Percentiles rank a stretch among this genome's conserved stretches.
Conservation (phyloP, 2,113 vertebrate species). For the Vidua macroura region DNA sequence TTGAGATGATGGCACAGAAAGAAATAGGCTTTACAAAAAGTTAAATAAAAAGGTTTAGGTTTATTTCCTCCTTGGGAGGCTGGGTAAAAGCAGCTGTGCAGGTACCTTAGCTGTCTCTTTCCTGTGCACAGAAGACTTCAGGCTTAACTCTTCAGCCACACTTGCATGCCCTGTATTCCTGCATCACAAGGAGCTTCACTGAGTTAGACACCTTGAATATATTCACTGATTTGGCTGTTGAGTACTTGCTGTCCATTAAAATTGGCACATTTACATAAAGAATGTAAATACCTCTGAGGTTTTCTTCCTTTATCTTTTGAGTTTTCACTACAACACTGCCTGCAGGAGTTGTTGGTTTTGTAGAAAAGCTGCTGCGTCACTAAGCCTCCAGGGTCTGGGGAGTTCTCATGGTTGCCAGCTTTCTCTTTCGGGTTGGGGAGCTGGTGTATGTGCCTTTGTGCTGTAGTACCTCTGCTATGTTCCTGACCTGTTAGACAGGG, state of each 20-base stretch:
- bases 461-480: not conserved
- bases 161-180: not conserved
- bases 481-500: not conserved
- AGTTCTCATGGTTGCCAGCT: not conserved
- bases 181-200: not conserved
- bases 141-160: not conserved
- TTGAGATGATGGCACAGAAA: not conserved
- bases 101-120: not conserved
- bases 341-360: not conserved
- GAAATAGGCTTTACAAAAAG: not conserved
- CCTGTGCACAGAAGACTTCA: not conserved
- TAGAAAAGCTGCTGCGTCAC: not conserved
- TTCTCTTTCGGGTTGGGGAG: not conserved
- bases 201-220: not conserved
- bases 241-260: not conserved
- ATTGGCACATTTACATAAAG: not conserved
- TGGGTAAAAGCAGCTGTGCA: not conserved
- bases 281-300: not conserved
- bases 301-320: not conserved
- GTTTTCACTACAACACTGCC: not conserved
- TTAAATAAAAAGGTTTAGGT: not conserved
- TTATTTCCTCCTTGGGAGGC: not conserved
- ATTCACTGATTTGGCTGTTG: not conserved
- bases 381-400: not conserved
- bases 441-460: not conserved